phyloP scores from a whole-genome alignment of 2,113 vertebrate genomes.

The Ceyx margarethae region DNA sequence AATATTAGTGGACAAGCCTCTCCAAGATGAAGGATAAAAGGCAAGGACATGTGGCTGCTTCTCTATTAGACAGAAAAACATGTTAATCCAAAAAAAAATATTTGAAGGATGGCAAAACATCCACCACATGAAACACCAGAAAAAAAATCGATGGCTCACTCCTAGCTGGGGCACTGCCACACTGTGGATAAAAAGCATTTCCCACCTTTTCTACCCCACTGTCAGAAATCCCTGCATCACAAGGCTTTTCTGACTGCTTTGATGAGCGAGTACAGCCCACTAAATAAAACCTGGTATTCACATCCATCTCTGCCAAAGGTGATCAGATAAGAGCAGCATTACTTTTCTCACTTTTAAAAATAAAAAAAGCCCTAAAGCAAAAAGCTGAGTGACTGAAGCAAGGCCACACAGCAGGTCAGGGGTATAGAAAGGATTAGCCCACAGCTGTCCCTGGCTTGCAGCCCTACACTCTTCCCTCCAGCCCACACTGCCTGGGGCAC shows the following conservation, averaged over 20 bases:
- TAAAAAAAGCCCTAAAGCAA: neutral
- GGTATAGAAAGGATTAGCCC: neutral
- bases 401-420: neutral
- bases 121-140: neutral
- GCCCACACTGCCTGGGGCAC: neutral
- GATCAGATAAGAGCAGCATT: neutral
- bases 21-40: neutral
- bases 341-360: neutral
- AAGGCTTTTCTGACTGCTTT: neutral
- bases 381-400: neutral
- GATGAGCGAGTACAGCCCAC: neutral
- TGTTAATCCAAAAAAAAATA: neutral
- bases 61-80: neutral
- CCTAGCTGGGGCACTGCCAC: neutral
- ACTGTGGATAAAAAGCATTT: neutral
- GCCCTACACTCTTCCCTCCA: neutral
- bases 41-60: neutral
- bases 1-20: neutral
- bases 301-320: neutral
- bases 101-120: neutral
- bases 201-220: neutral
- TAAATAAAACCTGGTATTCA: neutral
- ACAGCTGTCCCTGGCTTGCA: conserved; percentile 26
- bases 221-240: neutral
- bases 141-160: rapidly evolving